Base-by-base conservation (phyloP, 2,888 invertebrate genomes). In the Acleris cristana region DNA sequence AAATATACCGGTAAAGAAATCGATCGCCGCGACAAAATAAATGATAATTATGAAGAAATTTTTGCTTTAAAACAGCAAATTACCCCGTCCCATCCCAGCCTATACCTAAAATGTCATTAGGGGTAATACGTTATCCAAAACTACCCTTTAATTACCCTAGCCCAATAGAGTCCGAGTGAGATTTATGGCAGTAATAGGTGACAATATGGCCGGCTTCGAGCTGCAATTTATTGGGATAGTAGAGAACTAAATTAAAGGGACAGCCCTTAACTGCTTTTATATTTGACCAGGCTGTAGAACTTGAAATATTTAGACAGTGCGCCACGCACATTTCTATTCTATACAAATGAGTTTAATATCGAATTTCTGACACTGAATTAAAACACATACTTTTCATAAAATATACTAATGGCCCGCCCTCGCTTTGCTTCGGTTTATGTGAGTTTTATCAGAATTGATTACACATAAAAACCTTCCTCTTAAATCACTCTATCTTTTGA, bases 181-280 rank as follows among this genome's bases (percentile, higher is more conserved):
- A 90, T 90, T 90, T 89, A 90, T 88, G 79, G 88, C 81, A 85
- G 86, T 89, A 90, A 90, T 90, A 89, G 88, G 79, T 77, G 76
- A 81, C 85, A 86, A 87, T 85, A 81, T 81, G 79, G 77, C 77
- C 56, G 14, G 79, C 77, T 73, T 76, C 73, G 71, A 70, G 70
- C 73, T 62, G 78, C 86, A 79, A 87, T 89, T 86, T 86, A 87
- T 86, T 83, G 82, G 77, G 70, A 72, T 71, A 74, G 72, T 70
- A 72, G 78, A 34, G 45, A 52, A 82, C 82, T 85, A 83, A 81
- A 87, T 88, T 88, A 87, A 86, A 83, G 83, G 83, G 82, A 70
- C 72, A 76, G 45, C 70, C 76, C 77, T 79, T 78, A 79, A 83
- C 77, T 74, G 81, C 76, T 81, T 81, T 83, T 81, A 81, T 80